Evolutionary conservation across 2,888 invertebrate genomes (phyloP).

Genomic region (Stramonita haemastoma): DNA sequence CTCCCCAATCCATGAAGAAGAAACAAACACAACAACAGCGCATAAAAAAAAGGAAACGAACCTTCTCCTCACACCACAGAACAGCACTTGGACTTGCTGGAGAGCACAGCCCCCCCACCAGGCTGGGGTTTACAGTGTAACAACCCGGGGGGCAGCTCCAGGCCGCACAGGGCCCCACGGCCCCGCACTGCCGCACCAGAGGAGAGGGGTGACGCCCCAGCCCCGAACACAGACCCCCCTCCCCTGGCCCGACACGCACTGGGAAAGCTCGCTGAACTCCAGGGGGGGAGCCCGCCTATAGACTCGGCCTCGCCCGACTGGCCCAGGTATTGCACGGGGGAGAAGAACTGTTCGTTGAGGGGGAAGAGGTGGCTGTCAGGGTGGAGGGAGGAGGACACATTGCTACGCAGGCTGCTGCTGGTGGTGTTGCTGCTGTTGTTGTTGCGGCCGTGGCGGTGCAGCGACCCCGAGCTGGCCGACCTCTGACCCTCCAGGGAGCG

Average conservation of each 20-base stretch:
- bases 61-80: constrained; percentile 61
- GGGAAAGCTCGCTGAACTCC: constrained; percentile 55
- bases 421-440: too few species aligned
- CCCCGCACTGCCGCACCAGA: neutral
- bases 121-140: constrained; percentile 33
- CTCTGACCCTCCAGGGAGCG: neutral
- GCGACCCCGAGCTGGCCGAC: neutral
- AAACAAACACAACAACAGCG: too few species aligned
- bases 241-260: constrained; percentile 39
- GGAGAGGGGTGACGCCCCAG: neutral
- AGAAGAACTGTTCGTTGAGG: constrained; percentile 21
- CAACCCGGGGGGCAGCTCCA: neutral
- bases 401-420: constrained; percentile 28
- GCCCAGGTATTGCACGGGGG: constrained; percentile 45
- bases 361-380: neutral
- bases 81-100: constrained; percentile 69
- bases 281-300: constrained; percentile 27
- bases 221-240: neutral
- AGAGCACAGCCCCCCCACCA: constrained; percentile 46
- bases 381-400: neutral
- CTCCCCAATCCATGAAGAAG: too few species aligned
- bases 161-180: neutral
- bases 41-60: too few species aligned
- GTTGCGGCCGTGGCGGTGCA: constrained; percentile 34
- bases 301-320: constrained; percentile 42